A percentile compares a stretch with the other conserved stretches of the same genome.
Conservation (phyloP, 2,797 vertebrate genomes). For the Ptychadena robeensis region DNA sequence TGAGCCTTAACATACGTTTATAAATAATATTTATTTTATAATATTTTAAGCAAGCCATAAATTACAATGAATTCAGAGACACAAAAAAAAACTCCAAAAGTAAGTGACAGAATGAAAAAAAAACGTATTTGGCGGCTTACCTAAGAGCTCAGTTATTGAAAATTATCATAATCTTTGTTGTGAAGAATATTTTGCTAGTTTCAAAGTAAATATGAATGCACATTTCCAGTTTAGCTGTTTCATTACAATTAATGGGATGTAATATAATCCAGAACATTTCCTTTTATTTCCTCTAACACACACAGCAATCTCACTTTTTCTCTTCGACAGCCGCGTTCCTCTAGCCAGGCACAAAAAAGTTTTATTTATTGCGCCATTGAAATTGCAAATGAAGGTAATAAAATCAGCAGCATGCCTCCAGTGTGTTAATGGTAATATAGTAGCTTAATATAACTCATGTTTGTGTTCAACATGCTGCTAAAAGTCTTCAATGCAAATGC, state of each 20-base stretch:
- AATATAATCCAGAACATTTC: slow-evolving; percentile 56
- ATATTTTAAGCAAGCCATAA: background rate
- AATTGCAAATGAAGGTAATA: slow-evolving; percentile 63
- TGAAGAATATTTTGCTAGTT: slow-evolving; percentile 42
- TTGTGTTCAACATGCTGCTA: slow-evolving; percentile 59
- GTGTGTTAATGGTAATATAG: slow-evolving; percentile 60
- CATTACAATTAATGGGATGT: slow-evolving; percentile 59
- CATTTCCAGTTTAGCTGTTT: slow-evolving; percentile 57
- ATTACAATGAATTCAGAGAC: background rate
- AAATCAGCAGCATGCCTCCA: slow-evolving; percentile 59
- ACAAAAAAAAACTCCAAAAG: background rate
- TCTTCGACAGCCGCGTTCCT: slow-evolving; percentile 42
- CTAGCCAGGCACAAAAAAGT: slow-evolving; percentile 42
- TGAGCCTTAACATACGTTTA: background rate
- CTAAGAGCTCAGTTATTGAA: slow-evolving; percentile 44
- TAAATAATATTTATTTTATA: background rate
- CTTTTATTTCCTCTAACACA: slow-evolving; percentile 54
- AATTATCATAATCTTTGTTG: slow-evolving; percentile 43
- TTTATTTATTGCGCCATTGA: slow-evolving; percentile 61
- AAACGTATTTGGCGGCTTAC: slow-evolving; percentile 8
- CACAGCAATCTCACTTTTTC: slow-evolving; percentile 53
- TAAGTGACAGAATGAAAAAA: background rate
- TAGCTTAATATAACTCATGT: slow-evolving; percentile 60
- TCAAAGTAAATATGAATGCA: slow-evolving; percentile 39
- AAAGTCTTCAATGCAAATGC: slow-evolving; percentile 60